Evolutionary conservation across 2,113 vertebrate genomes (phyloP).

Genomic region (Grantiella picta): DNA sequence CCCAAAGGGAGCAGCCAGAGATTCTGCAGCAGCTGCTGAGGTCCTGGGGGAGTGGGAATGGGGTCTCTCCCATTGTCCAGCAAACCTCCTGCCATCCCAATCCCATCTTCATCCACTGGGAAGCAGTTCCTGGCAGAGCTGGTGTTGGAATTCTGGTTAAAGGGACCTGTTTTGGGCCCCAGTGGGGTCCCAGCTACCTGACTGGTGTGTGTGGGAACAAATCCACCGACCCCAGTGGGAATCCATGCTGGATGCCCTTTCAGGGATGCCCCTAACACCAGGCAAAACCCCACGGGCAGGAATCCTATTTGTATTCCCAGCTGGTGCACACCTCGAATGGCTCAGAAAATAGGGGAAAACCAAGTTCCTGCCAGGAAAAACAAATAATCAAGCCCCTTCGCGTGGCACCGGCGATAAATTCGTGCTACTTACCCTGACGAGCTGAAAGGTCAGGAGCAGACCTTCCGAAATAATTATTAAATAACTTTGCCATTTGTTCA

Average conservation of each 20-base stretch:
- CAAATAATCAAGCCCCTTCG: constrained; percentile 49
- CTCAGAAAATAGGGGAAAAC: background rate
- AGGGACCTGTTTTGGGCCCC: rapidly evolving
- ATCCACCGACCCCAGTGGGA: rapidly evolving
- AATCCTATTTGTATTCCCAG: rapidly evolving
- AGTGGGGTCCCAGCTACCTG: background rate
- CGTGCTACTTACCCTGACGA: constrained; percentile 56
- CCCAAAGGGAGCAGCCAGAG: background rate
- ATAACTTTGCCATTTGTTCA: constrained; percentile 75
- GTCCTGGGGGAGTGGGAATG: rapidly evolving
- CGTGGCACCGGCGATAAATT: constrained; percentile 56
- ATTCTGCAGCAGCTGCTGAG: background rate
- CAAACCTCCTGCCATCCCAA: background rate
- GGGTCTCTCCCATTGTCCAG: background rate
- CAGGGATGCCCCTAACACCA: background rate
- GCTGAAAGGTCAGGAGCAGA: constrained; percentile 70
- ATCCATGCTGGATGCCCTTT: background rate
- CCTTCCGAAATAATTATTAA: constrained; percentile 72
- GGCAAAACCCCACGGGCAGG: rapidly evolving
- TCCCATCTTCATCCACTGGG: rapidly evolving
- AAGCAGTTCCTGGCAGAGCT: rapidly evolving
- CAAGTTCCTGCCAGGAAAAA: constrained; percentile 43
- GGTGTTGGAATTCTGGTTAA: rapidly evolving
- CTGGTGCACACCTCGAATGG: background rate
- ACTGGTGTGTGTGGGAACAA: background rate